These are phyloP conservation scores for Thecocarcelia acutangulata DNA, from an alignment of 2,888 invertebrate species.

Conservation along the genomic window DNA sequence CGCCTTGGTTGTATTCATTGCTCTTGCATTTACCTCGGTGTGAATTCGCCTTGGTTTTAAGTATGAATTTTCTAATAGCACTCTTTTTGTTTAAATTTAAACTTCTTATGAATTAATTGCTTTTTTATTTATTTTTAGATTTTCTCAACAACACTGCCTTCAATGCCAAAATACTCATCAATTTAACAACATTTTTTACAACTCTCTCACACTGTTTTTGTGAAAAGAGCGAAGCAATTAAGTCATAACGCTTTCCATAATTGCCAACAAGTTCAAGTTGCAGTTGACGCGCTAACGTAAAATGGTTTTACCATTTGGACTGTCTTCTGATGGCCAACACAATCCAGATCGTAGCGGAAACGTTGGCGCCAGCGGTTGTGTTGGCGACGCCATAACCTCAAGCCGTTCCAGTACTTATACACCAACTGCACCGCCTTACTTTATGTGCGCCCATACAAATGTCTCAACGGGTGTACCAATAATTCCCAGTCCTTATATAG, in stretches of 20 bases:
- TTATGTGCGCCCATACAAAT: constrained; percentile 75
- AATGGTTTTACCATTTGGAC: constrained; percentile 81
- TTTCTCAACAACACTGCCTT: constrained; percentile 71
- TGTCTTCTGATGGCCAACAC: constrained; percentile 79
- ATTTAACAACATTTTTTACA: constrained; percentile 34
- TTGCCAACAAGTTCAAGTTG: constrained; percentile 25
- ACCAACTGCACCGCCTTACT: constrained; percentile 80
- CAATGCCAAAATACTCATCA: constrained; percentile 66
- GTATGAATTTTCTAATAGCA: no score
- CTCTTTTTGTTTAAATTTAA: neutral
- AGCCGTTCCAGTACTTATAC: constrained; percentile 59
- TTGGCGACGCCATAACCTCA: constrained; percentile 5
- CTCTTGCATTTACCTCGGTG: no score
- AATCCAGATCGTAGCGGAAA: constrained; percentile 71
- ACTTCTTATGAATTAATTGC: neutral
- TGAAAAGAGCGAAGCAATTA: constrained; percentile 65
- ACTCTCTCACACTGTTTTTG: no score
- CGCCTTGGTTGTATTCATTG: no score
- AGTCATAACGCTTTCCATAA: constrained; percentile 59
- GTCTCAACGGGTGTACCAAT: constrained; percentile 78
- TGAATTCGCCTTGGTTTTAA: no score
- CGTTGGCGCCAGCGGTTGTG: constrained; percentile 14
- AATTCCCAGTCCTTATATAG: constrained; percentile 79
- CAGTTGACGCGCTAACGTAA: constrained; percentile 65
- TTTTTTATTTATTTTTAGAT: constrained; percentile 63